These are phyloP conservation scores for Rhorus exstirpatorius DNA, from an alignment of 2,888 invertebrate genomes.

Conservation along the genomic window DNA sequence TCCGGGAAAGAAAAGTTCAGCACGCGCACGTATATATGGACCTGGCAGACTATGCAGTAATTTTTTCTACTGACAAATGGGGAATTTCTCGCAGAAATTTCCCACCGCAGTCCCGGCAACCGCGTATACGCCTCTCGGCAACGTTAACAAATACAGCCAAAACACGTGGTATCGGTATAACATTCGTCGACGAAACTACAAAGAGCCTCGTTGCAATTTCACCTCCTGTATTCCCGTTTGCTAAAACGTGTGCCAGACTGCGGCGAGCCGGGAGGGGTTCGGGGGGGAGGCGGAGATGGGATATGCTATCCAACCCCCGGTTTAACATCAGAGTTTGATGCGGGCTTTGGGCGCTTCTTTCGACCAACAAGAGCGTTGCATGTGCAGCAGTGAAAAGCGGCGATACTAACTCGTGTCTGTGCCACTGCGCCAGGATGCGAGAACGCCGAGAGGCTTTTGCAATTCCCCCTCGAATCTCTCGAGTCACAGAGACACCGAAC, in stretches of 20 bases:
- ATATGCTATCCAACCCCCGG: constrained; percentile 21
- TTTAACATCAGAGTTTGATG: constrained; percentile 66
- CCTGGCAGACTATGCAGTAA: no score
- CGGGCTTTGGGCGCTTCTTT: constrained; percentile 63
- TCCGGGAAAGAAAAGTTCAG: no score
- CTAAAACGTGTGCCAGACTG: constrained; percentile 11
- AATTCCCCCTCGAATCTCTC: constrained; percentile 23
- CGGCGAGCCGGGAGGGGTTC: neutral
- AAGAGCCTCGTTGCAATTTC: neutral
- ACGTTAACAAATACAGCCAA: neutral
- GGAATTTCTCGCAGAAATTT: constrained; percentile 20
- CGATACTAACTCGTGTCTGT: neutral
- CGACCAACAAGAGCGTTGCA: constrained; percentile 28
- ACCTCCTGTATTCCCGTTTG: neutral
- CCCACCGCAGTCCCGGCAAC: neutral
- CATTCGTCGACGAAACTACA: constrained; percentile 32
- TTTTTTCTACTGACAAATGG: no score
- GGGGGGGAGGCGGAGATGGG: no score
- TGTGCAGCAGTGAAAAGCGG: neutral
- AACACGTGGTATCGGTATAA: constrained; percentile 28
- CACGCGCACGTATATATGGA: no score
- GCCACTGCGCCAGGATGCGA: neutral
- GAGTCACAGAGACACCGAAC: constrained; percentile 12
- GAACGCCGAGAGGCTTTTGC: constrained; percentile 6
- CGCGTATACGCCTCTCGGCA: no score